Base-by-base conservation (phyloP, 2,888 invertebrate species). In the Sphaerophoria rueppellii region DNA sequence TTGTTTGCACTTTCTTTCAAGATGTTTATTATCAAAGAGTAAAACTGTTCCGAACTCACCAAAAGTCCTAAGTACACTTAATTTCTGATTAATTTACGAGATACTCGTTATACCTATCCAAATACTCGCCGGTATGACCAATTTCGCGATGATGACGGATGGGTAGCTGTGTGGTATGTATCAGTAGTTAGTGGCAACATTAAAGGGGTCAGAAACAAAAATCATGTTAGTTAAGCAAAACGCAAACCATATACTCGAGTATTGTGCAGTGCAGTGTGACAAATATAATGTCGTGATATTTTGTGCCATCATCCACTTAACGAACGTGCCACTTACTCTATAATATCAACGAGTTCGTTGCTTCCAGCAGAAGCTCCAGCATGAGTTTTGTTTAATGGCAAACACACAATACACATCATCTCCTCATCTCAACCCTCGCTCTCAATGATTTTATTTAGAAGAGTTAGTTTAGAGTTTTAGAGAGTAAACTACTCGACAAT, bases 231-330 rank as follows among this genome's bases (percentile, higher is more conserved):
- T 43, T 43, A 11, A 43, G 43, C 43, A 43, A 12, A 43, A 9
- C 4, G 12, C 9, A 40, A 9, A 6, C 9, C 40, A 40, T 7
- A 9, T 1, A 43, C 9, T 12, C 43, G 43, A 11, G 43, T 43
- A 12, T 40, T 7, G 6, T 7, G 9, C 9, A 14, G 9, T 63
- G 14, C 34, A 16, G 48, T 7, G 16, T 16, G 35, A 35, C n/a
- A 67, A 67, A 40, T 52, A 40, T 52, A 60, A 46, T 76, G 76
- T 48, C 65, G 77, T 76, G 82, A 75, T 71, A 75, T 83, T 75
- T 60, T 71, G 74, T 79, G 60, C 71, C 79, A 83, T 83, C 82
- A 83, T 79, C 82, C 79, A 79, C 82, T 79, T 79, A 79, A 60
- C 74, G 32, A 74, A 71, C 75, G 74, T 79, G 79, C 63, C 60